A percentile compares a stretch with the other conserved stretches of the same genome.
phyloP scores from a whole-genome alignment of 1,140 invertebrate species.

The Pachyrhynchus sulphureomaculatus region DNA sequence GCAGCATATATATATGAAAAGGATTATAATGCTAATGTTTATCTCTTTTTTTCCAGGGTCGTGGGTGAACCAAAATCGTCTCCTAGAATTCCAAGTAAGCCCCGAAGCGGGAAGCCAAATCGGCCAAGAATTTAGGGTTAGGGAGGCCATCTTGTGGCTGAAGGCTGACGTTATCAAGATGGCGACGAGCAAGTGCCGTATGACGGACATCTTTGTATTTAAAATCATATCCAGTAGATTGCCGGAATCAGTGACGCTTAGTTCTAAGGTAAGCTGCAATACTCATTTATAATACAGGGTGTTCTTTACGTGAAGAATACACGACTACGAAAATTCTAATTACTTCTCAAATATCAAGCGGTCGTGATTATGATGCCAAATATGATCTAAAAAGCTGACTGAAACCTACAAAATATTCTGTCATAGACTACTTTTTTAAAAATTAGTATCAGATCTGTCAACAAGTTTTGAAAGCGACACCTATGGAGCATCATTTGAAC shows the following conservation, averaged over 20 bases:
- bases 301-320: too few species aligned
- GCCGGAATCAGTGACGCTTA: constrained; percentile 50
- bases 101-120: constrained; percentile 57
- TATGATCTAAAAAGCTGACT: too few species aligned
- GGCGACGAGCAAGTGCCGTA: constrained; percentile 44
- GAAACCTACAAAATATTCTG: too few species aligned
- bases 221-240: constrained; percentile 44
- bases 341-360: too few species aligned
- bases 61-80: constrained; percentile 76
- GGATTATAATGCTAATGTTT: too few species aligned
- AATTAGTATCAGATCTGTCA: too few species aligned
- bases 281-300: background rate
- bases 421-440: too few species aligned
- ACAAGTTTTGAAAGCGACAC: too few species aligned
- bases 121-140: constrained; percentile 66
- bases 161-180: constrained; percentile 61
- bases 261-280: constrained; percentile 44
- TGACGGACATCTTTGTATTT: constrained; percentile 48
- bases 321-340: too few species aligned
- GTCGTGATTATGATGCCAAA: too few species aligned
- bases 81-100: constrained; percentile 78
- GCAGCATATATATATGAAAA: too few species aligned
- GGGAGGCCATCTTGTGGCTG: constrained; percentile 74
- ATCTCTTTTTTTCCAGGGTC: constrained; percentile 68
- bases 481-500: too few species aligned